Evolutionary conservation across 2,888 invertebrate genomes (phyloP).

Genomic region (Saturnia japonica): DNA sequence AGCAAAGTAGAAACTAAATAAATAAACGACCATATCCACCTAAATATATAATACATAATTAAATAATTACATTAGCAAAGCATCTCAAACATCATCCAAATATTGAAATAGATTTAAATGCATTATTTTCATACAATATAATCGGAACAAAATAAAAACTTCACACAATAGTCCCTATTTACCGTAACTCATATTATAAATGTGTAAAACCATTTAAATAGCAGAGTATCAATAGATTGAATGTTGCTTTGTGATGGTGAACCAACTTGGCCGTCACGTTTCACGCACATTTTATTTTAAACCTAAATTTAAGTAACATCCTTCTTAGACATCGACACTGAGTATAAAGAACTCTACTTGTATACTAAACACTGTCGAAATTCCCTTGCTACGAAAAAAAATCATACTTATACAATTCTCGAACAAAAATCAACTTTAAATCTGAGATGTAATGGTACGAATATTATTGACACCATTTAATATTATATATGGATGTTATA

Average conservation of each 20-base stretch:
- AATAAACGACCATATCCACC: neutral
- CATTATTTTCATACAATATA: conserved; percentile 79
- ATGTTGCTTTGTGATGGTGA: conserved; percentile 79
- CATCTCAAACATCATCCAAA: conserved; percentile 62
- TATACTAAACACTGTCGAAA: neutral
- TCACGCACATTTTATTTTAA: conserved; percentile 75
- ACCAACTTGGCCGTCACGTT: conserved; percentile 79
- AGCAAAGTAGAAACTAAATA: neutral
- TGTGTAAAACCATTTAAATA: conserved; percentile 82
- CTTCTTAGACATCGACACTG: neutral
- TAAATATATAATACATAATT: conserved; percentile 14
- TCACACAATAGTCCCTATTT: conserved; percentile 71
- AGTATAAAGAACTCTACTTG: neutral
- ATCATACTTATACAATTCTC: neutral
- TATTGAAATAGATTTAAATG: conserved; percentile 76
- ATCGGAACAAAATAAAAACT: conserved; percentile 70
- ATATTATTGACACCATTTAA: conserved; percentile 22
- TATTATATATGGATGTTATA: conserved; percentile 42
- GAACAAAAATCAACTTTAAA: conserved; percentile 29
- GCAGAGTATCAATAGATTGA: conserved; percentile 75
- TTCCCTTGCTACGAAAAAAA: neutral
- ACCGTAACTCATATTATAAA: conserved; percentile 79
- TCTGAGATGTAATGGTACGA: accelerated
- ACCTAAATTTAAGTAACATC: conserved; percentile 30
- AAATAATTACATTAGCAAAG: conserved; percentile 35